Evolutionary conservation across 2,797 vertebrate genomes (phyloP), one percentile per base, ranked within the genome.

Genomic region (Myotis pilosus): DNA sequence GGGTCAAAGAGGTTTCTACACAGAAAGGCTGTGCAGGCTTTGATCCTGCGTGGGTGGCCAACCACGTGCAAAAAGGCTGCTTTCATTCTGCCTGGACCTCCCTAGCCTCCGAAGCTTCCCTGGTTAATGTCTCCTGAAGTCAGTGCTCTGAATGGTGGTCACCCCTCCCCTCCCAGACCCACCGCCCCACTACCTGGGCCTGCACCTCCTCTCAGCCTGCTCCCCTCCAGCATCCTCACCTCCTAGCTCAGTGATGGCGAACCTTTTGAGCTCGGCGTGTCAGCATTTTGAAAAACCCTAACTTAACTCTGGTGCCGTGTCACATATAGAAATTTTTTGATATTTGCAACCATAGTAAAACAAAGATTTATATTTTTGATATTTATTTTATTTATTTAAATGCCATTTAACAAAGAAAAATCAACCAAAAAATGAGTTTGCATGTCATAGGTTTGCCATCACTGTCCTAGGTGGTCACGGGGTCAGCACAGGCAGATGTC

Each of bases 21-120:
- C 4, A 0, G 55, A 57, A 12, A 64, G n/a, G 33, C 11, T 3
- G 17, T 30, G 16, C 19, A 9, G 30, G 22, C 88, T 2, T 3
- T 1, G 5, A 28, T 20, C 41, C 66, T 8, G 2, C 36, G 8
- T 0, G 8, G 28, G 66, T 1, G 7, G 17, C 62, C 49, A 11
- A 25, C 28, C 41, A 15, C 4, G 10, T 2, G 64, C 2, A 1
- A 49, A 30, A 19, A 20, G 16, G 3, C 10, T 5, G 13, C 3
- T 23, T 19, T 23, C 44, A 16, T 64, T 7, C 4, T 5, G 7
- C 74, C n/a, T 1, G 22, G 23, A 0, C 3, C 20, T n/a, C 78
- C 0, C 4, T 8, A 12, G 25, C 53, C 53, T 30, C 3, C 0
- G 33, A 9, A 5, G 3, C 1, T 8, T 22, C 41, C 38, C 9